Evolutionary conservation across 2,113 vertebrate genomes (phyloP).

Genomic region (Rallus limicola): DNA sequence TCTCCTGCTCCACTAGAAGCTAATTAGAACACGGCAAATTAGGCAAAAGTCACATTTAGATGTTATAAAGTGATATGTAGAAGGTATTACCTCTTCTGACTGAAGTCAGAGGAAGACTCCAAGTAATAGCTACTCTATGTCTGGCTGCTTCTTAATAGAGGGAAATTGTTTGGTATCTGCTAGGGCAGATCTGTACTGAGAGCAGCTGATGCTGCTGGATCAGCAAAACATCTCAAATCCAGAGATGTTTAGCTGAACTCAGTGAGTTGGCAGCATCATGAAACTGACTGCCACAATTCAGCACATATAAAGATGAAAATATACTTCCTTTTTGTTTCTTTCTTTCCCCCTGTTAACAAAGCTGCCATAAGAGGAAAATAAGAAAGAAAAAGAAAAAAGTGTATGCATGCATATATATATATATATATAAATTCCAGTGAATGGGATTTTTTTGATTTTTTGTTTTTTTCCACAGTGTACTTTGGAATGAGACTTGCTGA

Average conservation of each 20-base stretch:
- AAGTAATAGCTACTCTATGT: not conserved
- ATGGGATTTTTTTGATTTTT: not conserved
- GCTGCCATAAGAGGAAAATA: not conserved
- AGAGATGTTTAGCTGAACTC: not conserved
- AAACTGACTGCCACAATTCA: not conserved
- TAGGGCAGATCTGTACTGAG: not conserved
- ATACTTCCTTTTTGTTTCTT: not conserved
- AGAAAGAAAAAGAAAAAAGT: not conserved
- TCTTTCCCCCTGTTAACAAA: not conserved
- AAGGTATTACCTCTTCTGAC: not conserved
- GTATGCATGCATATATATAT: no score
- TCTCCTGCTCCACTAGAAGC: not conserved
- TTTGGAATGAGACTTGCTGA: not conserved
- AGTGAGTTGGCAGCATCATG: fast-evolving
- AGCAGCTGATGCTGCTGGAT: not conserved
- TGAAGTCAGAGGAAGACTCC: not conserved
- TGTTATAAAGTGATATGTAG: not conserved
- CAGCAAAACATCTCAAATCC: not conserved
- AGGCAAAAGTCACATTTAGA: not conserved
- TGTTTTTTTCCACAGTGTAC: not conserved
- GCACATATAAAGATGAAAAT: not conserved
- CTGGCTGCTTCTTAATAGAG: not conserved
- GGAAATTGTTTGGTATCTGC: not conserved
- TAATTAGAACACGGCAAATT: not conserved
- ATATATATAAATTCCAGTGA: no score